Evolutionary conservation across 2,797 vertebrate species (phyloP).

Genomic region (Ctenopoma kingsleyae): DNA sequence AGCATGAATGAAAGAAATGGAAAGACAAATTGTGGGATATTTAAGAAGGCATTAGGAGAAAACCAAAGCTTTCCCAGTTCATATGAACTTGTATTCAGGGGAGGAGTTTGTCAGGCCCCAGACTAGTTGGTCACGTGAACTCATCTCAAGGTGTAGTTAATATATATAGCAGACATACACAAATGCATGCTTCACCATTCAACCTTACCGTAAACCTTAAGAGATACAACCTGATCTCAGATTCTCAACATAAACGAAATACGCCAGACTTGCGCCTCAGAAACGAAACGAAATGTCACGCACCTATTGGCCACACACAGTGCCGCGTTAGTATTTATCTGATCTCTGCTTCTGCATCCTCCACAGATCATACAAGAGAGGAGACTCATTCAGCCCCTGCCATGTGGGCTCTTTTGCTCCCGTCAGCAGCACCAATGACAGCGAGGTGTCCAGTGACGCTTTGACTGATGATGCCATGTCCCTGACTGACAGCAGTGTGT

Average conservation of each 20-base stretch:
- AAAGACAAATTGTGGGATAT: constrained; percentile 58
- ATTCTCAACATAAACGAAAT: constrained; percentile 7
- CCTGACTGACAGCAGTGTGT: constrained; percentile 96
- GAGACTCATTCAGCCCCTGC: constrained; percentile 86
- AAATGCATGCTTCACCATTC: constrained; percentile 7
- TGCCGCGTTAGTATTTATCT: constrained; percentile 23
- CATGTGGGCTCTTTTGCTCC: constrained; percentile 91
- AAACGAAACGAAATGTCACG: not conserved
- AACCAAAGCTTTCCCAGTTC: constrained; percentile 22
- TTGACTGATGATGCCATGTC: constrained; percentile 97
- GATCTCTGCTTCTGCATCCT: constrained; percentile 42
- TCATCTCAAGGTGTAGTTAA: constrained; percentile 3
- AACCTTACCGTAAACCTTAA: constrained; percentile 8
- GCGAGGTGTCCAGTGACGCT: constrained; percentile 96
- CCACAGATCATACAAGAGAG: constrained; percentile 90
- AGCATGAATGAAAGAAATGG: constrained; percentile 62
- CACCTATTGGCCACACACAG: constrained; percentile 45
- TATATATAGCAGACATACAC: constrained; percentile 6
- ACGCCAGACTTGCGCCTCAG: not conserved
- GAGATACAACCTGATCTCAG: not conserved
- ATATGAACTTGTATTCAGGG: constrained; percentile 16
- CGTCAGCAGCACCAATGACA: constrained; percentile 95
- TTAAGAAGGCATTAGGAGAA: constrained; percentile 34
- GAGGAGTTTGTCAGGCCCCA: constrained; percentile 18
- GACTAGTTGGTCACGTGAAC: constrained; percentile 20